Evolutionary conservation across 2,113 vertebrate species (phyloP).

Genomic region (Aphelocoma coerulescens): DNA sequence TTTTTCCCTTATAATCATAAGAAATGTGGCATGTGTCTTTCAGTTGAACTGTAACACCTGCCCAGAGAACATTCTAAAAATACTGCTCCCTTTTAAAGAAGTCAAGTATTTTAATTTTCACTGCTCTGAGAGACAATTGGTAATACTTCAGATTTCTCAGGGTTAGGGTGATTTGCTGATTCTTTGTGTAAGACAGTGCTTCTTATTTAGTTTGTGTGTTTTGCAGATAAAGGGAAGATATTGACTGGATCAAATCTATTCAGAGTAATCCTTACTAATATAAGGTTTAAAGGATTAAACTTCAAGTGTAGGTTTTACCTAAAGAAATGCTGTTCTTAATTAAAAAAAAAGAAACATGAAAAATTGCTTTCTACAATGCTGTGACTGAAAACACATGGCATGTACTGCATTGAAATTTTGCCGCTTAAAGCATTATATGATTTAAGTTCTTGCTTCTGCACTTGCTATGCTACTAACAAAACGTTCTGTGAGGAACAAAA

Average conservation of each 20-base stretch:
- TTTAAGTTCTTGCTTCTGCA: not conserved
- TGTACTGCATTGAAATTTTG: not conserved
- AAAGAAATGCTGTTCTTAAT: not conserved
- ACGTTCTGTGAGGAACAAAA: not conserved
- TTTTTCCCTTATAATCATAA: not conserved
- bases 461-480: not conserved
- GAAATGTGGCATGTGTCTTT: not conserved
- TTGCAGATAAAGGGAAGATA: not conserved
- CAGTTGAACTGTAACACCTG: not conserved
- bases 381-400: not conserved
- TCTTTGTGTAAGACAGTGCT: not conserved
- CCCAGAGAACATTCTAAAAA: not conserved
- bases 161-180: not conserved
- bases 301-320: not conserved
- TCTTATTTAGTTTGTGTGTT: not conserved
- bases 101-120: not conserved
- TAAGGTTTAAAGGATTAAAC: not conserved
- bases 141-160: not conserved
- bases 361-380: not conserved
- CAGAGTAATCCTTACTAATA: not conserved
- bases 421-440: not conserved
- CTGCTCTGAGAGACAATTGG: not conserved
- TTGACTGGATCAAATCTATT: not conserved
- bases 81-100: not conserved
- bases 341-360: not conserved